A percentile compares a stretch with the other conserved stretches of the same genome.
phyloP scores from a whole-genome alignment of 2,888 invertebrate species.

The Psylliodes chrysocephalus region DNA sequence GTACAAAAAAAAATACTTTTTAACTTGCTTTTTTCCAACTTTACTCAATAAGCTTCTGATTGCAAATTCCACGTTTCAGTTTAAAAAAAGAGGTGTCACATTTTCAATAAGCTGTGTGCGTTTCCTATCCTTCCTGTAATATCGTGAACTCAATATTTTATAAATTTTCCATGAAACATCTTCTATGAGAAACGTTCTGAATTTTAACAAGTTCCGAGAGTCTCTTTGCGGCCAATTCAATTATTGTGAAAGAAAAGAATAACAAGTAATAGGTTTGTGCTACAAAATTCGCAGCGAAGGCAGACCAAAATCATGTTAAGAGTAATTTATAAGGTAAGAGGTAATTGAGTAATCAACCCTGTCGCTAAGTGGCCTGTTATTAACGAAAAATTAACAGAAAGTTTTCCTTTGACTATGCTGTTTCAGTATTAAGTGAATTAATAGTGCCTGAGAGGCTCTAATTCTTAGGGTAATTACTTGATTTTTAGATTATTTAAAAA shows the following conservation, averaged over 20 bases:
- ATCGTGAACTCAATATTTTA: conserved; percentile 6
- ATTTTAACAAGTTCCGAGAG: conserved; percentile 5
- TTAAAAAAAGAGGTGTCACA: too few species aligned
- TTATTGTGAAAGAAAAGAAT: conserved; percentile 11
- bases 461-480: neutral
- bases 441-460: neutral
- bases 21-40: too few species aligned
- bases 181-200: conserved; percentile 4
- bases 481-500: too few species aligned
- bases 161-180: conserved; percentile 13
- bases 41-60: too few species aligned
- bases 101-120: conserved; percentile 1
- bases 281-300: neutral
- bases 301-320: neutral
- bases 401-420: neutral
- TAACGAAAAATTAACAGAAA: neutral
- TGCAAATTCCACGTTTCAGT: too few species aligned
- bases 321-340: neutral
- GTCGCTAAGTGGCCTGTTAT: neutral
- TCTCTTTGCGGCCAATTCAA: conserved; percentile 2
- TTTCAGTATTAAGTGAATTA: neutral
- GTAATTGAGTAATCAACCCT: neutral
- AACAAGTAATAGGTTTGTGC: conserved; percentile 2
- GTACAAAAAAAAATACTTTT: too few species aligned
- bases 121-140: neutral